Conservation (phyloP, 2,113 vertebrate genomes). For the Corythoichthys intestinalis region DNA sequence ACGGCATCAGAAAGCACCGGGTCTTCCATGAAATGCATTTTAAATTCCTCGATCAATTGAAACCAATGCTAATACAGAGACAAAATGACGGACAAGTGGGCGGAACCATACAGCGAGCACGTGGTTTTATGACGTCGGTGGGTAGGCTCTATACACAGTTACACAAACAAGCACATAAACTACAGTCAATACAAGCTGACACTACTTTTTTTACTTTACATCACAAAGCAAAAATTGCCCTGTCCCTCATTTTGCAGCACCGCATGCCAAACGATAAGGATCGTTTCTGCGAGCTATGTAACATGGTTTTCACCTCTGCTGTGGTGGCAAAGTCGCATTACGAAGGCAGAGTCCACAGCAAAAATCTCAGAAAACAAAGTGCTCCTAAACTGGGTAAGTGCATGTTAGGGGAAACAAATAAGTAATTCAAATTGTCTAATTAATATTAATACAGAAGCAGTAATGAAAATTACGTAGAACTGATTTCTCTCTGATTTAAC, state of each 20-base stretch:
- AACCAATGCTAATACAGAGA: too few relatives aligned
- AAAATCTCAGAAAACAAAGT: slow-evolving; percentile 69
- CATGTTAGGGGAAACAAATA: not conserved
- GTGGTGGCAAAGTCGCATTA: slow-evolving; percentile 75
- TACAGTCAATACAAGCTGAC: not conserved
- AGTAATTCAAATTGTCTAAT: not conserved
- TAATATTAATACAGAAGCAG: not conserved
- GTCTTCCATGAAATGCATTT: too few relatives aligned
- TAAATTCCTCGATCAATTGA: too few relatives aligned
- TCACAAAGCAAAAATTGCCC: not conserved
- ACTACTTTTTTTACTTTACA: not conserved
- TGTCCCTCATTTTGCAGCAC: slow-evolving; percentile 49
- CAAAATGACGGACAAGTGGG: too few relatives aligned
- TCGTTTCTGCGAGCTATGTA: slow-evolving; percentile 77
- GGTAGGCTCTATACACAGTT: too few relatives aligned
- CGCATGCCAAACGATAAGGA: slow-evolving; percentile 59
- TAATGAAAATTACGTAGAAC: not conserved
- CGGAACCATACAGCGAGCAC: too few relatives aligned
- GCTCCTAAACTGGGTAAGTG: slow-evolving; percentile 43
- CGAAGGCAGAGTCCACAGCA: slow-evolving; percentile 76
- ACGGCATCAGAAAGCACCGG: too few relatives aligned
- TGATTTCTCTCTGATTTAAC: slow-evolving; percentile 6
- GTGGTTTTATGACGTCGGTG: too few relatives aligned
- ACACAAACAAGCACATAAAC: too few relatives aligned
- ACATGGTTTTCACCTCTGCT: slow-evolving; percentile 75